Evolutionary conservation across 1,140 invertebrate genomes (phyloP), one percentile per base, ranked within the genome.

Genomic region (Fopius arisanus): DNA sequence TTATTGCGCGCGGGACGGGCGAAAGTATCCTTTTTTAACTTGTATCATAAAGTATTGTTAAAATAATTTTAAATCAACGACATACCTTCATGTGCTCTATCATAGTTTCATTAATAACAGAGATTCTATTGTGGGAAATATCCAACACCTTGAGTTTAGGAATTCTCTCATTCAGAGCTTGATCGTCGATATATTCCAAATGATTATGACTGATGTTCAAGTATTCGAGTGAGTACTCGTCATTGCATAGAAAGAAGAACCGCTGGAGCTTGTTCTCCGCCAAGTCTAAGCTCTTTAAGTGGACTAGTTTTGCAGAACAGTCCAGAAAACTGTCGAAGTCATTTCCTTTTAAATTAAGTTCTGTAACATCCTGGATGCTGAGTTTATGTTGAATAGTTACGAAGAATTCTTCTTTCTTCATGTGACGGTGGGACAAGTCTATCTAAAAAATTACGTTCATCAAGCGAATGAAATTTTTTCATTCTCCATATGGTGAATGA

Each of bases 261-360:
- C 81, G 78, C 14, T 84, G 81, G 0, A 88, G 75, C 62, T 82
- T 79, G 78, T 88, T 88, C 12, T 86, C 81, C 0, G 87, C 87
- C 5, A 88, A 62, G 75, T 88, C 86, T 16, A 88, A 33, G 1
- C 70, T 74, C 19, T 67, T 75, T 3, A 88, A 26, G 9, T 67
- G 82, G 1, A 77, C 74, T 0, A 88, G 77, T 29, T 83, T 78
- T 0, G 87, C 84, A 4, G 87, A 86, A 54, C 87, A 88, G 16
- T 88, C 87, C 2, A 88, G 70, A 21, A 88, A 88, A 72, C 81
- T 86, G 76, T 88, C 83, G 19, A 88, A 87, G 16, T 81, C 41
- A 65, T 88, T 88, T 0, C 80, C 80, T 6, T 80, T 80, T 0
- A 88, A 75, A 67, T 82, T 87, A 0, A 88, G 72, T 62, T 83